phyloP scores from a whole-genome alignment of 1,140 invertebrate species.

The Platyura marginata region DNA sequence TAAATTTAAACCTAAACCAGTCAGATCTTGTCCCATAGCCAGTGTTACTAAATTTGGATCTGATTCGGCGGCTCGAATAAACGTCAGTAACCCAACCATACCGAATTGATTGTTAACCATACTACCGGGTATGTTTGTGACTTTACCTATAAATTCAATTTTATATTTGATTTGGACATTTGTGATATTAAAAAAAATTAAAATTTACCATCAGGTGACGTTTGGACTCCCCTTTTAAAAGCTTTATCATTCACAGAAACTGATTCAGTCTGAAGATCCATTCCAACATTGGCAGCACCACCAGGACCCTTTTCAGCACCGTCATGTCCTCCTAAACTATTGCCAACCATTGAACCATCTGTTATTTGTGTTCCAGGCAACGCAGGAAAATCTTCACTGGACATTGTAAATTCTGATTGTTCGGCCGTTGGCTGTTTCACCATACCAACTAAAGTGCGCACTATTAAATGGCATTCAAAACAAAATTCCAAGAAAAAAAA shows the following conservation, averaged over 20 bases:
- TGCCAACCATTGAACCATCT: conserved; percentile 6
- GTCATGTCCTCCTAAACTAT: conserved; percentile 19
- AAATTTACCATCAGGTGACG: conserved; percentile 69
- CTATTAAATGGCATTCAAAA: conserved; percentile 5
- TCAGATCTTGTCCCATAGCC: conserved; percentile 92
- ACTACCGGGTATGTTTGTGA: conserved; percentile 92
- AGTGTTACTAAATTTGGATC: conserved; percentile 89
- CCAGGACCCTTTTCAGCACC: not conserved
- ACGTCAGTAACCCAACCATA: conserved; percentile 92
- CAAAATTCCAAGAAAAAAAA: conserved; percentile 2
- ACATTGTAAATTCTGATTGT: conserved; percentile 91
- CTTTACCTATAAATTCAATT: too few species aligned
- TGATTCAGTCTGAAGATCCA: conserved; percentile 19
- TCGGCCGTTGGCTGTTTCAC: conserved; percentile 85
- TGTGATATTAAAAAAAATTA: too few species aligned
- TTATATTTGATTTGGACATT: too few species aligned
- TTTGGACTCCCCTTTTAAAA: conserved; percentile 76
- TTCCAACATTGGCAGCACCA: conserved; percentile 3
- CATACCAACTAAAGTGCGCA: conserved; percentile 61
- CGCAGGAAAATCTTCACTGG: conserved; percentile 96
- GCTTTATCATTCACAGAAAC: conserved; percentile 27
- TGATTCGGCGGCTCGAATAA: conserved; percentile 92
- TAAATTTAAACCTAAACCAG: conserved; percentile 90
- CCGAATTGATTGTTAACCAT: conserved; percentile 99
- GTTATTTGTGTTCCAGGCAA: conserved; percentile 50